Percentiles rank a stretch among this genome's conserved stretches.
Evolutionary conservation across 2,113 vertebrate genomes (phyloP).

Genomic region (Labeo catla): DNA sequence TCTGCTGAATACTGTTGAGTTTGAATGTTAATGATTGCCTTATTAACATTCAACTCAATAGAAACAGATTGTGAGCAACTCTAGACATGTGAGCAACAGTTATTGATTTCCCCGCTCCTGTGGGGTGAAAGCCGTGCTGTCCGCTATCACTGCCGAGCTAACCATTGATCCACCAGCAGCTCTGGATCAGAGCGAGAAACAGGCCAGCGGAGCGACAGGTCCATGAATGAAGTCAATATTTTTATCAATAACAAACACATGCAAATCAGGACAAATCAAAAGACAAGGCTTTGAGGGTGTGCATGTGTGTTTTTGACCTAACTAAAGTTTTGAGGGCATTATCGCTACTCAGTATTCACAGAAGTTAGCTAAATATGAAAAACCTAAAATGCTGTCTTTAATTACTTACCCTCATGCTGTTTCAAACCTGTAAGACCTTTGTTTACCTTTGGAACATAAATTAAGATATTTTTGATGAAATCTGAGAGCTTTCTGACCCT

Average conservation of each 20-base stretch:
- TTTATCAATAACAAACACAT: slow-evolving; percentile 20
- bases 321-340: not conserved
- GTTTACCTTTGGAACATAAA: too few species aligned
- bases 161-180: slow-evolving; percentile 61
- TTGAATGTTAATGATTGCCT: not conserved
- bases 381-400: too few species aligned
- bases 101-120: slow-evolving; percentile 62
- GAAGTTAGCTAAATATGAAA: not conserved
- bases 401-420: too few species aligned
- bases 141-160: slow-evolving; percentile 63
- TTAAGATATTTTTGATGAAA: too few species aligned
- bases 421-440: too few species aligned
- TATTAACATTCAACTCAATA: too few species aligned
- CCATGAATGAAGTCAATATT: slow-evolving; percentile 37
- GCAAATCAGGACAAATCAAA: not conserved
- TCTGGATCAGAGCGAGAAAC: slow-evolving; percentile 8
- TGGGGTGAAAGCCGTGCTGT: slow-evolving; percentile 51
- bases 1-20: not conserved
- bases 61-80: slow-evolving; percentile 31
- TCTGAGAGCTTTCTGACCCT: too few species aligned
- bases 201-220: slow-evolving; percentile 39
- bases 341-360: not conserved
- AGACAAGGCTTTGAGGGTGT: not conserved
- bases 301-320: not conserved
- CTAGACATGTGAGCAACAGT: slow-evolving; percentile 60